Base-by-base conservation (phyloP, 37 sponge, comb jelly and placozoan species). In the Mnemiopsis leidyi region DNA sequence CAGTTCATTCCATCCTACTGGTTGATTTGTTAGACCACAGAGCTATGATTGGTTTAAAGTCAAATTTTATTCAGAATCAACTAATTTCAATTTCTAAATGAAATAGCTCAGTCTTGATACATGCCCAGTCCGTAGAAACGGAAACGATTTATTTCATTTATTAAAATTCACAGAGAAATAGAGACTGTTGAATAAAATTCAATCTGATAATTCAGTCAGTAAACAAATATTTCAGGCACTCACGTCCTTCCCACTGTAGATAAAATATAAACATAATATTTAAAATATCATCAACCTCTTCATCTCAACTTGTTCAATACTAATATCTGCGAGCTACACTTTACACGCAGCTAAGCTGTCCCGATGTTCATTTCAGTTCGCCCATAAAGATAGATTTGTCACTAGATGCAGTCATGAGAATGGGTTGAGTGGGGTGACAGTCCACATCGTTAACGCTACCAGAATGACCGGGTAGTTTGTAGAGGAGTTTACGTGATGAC, bases 391-490 rank as follows among this genome's bases (percentile, higher is more conserved):
- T 13, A 13, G 95, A 96, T 94, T 97, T 97, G 94, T 97, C 98
- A 93, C 97, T 96, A 20, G 96, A 96, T 36, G 95, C 76, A 28
- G 98, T 79, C 82, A 79, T 79, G 7, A 79, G 71, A 31, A 98
- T 97, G 20, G 99, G 99, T 40, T 98, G 97, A 0, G 95, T 94
- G 34, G 99, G 99, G 34, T 98, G 99, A 48, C 97, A 98, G 38
- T 97, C 94, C 23, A 98, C 97, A 83, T 97, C 99, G 90, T 98
- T 98, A 21, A 98, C 95, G 32, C 96, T 96, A 7, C 99, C 99
- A 20, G 69, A 35, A 93, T 98, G 99, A 29, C 99, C 99, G 1
- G 99, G 99, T 20, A 98, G 94, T 93, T 96, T 95, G 94, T 97
- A 98, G 0, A 95, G 69, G 39, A 97, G 82, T 31, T 94, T 69